Conservation (phyloP, 2,797 vertebrate genomes). For the Melanotaenia parkinsoni region DNA sequence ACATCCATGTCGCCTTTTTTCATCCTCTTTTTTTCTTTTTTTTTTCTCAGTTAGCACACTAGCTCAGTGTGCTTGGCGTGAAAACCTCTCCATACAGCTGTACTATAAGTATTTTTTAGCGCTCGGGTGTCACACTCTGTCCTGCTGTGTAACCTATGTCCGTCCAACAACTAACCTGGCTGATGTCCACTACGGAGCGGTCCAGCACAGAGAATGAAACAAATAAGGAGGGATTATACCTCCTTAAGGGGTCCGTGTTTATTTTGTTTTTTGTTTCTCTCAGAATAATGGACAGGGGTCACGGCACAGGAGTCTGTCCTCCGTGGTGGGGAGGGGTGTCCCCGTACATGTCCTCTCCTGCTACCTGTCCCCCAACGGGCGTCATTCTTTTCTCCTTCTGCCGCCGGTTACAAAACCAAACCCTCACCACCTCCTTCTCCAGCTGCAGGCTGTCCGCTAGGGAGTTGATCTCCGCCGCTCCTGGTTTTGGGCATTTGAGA, state of each 20-base stretch:
- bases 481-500: constrained; percentile 98
- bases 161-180: constrained; percentile 80
- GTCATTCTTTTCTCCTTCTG: constrained; percentile 99
- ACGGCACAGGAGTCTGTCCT: constrained; percentile 97
- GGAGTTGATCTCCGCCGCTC: constrained; percentile 95
- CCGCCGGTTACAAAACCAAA: constrained; percentile 99
- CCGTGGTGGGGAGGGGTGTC: constrained; percentile 97
- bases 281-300: constrained; percentile 70
- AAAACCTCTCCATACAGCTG: constrained; percentile 46
- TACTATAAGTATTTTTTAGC: constrained; percentile 65
- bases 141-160: constrained; percentile 77
- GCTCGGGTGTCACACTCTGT: constrained; percentile 70
- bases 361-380: constrained; percentile 91
- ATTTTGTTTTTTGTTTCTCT: not conserved
- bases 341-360: constrained; percentile 96
- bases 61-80: constrained; percentile 44
- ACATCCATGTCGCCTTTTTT: constrained; percentile 43
- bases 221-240: constrained; percentile 65
- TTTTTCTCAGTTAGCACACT: constrained; percentile 58
- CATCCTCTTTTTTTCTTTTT: not conserved
- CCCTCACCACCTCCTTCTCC: constrained; percentile 99
- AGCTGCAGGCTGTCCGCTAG: constrained; percentile 98
- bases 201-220: constrained; percentile 75
- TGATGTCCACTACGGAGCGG: constrained; percentile 83
- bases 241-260: constrained; percentile 63